Evolutionary conservation across 2,797 vertebrate species (phyloP), one percentile per base, ranked within the genome.

Genomic region (Platalea minor): DNA sequence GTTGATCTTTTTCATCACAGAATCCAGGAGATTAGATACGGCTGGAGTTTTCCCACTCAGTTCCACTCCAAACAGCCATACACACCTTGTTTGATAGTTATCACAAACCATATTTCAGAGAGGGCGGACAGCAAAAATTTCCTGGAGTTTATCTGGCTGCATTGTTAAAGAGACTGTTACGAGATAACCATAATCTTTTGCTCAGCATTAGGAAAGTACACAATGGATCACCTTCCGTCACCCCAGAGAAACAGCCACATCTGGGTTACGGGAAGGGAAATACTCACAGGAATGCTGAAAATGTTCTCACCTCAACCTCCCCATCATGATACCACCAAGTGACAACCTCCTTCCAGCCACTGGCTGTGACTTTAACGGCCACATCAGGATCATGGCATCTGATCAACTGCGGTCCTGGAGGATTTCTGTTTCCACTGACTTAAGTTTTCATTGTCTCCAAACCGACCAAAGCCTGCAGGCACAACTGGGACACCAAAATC

Each of bases 71-170:
- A 96, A 59, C 21, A 90, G 76, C 54, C 54, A 56, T 8, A 39
- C 15, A 72, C 39, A 93, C 88, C 88, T 95, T 88, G 26, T 65
- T 74, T 63, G 60, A 64, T 33, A 85, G 60, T 54, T 92, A 91
- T 46, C 9, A 1, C 33, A 77, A 95, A 75, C 31, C 11, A 20
- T 77, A 85, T 45, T 88, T 95, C 82, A 92, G 68, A 87, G 43
- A 88, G 56, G 68, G 54, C 68, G 72, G 86, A 85, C 75, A 92
- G 88, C 33, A 96, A 85, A 89, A 77, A 82, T 59, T 92, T 80
- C 69, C 88, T 88, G 81, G 65, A 83, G n/a, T 95, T 89, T 65
- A 67, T 91, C 53, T 79, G 65, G 37, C 85, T 73, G 41, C 26
- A 57, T 78, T 18, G 0, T 64, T 80, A 70, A 78, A 48, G 67